phyloP scores from a whole-genome alignment of 2,888 invertebrate genomes.

The Ernsta delagoae region DNA sequence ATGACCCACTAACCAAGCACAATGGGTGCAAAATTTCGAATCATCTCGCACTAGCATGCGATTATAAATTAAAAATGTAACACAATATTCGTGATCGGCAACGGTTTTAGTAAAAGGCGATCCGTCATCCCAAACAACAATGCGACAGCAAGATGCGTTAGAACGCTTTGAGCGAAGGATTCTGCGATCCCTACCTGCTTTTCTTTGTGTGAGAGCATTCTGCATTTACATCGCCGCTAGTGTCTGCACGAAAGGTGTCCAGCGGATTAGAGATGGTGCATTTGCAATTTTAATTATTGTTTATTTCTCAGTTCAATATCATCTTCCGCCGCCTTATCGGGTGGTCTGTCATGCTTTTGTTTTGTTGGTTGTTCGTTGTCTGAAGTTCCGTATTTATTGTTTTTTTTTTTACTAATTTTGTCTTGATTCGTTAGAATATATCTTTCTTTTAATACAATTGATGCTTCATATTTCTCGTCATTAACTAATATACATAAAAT shows the following conservation, averaged over 20 bases:
- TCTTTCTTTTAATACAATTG: no score
- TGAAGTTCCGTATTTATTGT: background rate
- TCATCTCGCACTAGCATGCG: background rate
- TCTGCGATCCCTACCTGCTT: constrained; percentile 20
- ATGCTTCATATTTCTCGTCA: background rate
- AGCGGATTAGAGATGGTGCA: constrained; percentile 27
- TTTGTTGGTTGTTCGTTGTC: background rate
- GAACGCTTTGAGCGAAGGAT: background rate
- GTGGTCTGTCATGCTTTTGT: constrained; percentile 18
- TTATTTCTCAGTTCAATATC: background rate
- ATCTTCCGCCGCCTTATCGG: constrained; percentile 15
- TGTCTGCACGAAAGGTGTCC: constrained; percentile 32
- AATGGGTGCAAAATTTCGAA: constrained; percentile 22
- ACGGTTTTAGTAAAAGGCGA: constrained; percentile 18
- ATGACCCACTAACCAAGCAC: background rate
- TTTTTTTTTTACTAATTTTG: background rate
- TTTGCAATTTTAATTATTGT: no score
- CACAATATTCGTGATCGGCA: constrained; percentile 30
- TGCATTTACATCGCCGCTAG: constrained; percentile 18
- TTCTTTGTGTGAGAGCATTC: background rate
- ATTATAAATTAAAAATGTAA: constrained; percentile 31
- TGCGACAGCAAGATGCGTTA: constrained; percentile 9
- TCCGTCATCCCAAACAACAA: constrained; percentile 28
- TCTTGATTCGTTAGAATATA: no score
- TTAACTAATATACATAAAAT: no score